Conservation (phyloP, 2,113 vertebrate species). For the Rhagologus leucostigma region DNA sequence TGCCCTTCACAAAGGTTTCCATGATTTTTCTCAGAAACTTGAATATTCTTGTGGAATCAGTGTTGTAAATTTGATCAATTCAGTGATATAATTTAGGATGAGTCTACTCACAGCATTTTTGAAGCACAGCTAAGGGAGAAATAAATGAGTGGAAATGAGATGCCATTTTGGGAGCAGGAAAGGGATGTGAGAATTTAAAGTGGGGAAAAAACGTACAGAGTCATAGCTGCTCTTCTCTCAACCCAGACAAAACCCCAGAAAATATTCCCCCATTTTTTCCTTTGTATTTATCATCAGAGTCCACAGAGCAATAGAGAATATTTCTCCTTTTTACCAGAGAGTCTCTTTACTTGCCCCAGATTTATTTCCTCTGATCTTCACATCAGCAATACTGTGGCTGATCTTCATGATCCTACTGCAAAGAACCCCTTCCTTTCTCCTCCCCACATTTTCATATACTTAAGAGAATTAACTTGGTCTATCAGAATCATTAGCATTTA, state of each 20-base stretch:
- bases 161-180: background rate
- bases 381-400: background rate
- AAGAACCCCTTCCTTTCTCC: background rate
- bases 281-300: background rate
- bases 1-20: background rate
- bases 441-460: background rate
- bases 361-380: background rate
- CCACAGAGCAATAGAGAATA: background rate
- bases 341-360: background rate
- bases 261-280: background rate
- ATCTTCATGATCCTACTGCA: background rate
- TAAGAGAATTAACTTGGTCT: background rate
- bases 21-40: background rate
- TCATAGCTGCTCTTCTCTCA: background rate
- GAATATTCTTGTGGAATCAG: background rate
- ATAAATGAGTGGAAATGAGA: background rate
- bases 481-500: background rate
- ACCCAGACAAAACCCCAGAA: background rate
- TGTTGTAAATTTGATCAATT: background rate
- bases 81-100: background rate
- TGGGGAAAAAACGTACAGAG: rapidly evolving
- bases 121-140: background rate
- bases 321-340: background rate
- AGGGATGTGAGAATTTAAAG: background rate
- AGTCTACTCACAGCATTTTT: background rate